These are phyloP conservation scores for Eupithecia pulchellata DNA, from an alignment of 2,888 invertebrate genomes.

Conservation along the genomic window DNA sequence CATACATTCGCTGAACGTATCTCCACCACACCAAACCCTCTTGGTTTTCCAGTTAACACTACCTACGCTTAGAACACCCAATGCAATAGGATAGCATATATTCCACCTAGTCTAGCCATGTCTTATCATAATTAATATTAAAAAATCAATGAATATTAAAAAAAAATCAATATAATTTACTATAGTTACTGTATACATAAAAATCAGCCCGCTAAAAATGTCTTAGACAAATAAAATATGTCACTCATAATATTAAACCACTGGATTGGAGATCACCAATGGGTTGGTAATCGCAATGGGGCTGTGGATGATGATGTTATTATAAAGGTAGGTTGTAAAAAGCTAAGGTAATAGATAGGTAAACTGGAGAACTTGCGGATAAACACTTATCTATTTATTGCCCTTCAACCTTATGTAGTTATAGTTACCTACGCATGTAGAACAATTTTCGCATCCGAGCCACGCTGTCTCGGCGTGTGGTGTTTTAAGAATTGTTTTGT, in stretches of 20 bases:
- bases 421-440: conserved; percentile 2
- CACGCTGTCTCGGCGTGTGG: conserved; percentile 25
- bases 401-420: not conserved
- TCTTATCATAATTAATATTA: too few relatives aligned
- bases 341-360: not conserved
- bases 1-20: too few relatives aligned
- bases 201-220: too few relatives aligned
- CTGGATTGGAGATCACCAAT: too few relatives aligned
- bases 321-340: not conserved
- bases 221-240: too few relatives aligned
- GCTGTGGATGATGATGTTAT: not conserved
- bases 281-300: not conserved
- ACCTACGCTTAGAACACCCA: too few relatives aligned
- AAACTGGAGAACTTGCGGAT: not conserved
- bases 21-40: not conserved
- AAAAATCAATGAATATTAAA: too few relatives aligned
- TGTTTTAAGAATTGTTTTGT: not conserved
- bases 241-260: too few relatives aligned
- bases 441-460: conserved; percentile 7
- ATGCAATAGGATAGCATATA: too few relatives aligned
- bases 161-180: too few relatives aligned
- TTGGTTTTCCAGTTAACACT: not conserved
- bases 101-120: too few relatives aligned
- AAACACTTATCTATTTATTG: not conserved
- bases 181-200: too few relatives aligned